phyloP scores from a whole-genome alignment of 2,888 invertebrate species.

The Thereva unica region DNA sequence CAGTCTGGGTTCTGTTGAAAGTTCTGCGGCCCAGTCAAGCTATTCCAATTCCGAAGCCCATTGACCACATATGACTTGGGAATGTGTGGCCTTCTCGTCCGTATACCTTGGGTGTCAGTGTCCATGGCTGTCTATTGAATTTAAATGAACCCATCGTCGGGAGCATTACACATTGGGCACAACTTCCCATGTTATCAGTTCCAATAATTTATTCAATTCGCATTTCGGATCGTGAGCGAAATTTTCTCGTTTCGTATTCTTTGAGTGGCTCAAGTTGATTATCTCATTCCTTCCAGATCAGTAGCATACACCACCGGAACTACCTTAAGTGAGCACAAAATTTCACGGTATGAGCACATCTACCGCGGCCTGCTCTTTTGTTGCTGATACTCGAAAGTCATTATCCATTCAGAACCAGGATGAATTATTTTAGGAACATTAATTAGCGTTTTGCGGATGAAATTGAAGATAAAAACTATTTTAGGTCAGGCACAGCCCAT shows the following conservation, averaged over 20 bases:
- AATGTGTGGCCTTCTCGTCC: conserved; percentile 2
- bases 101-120: conserved; percentile 1
- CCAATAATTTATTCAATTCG: conserved; percentile 21
- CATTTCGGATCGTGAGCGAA: conserved; percentile 19
- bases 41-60: conserved; percentile 1
- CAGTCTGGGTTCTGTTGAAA: conserved; percentile 7
- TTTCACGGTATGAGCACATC: neutral
- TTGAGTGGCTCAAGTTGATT: neutral
- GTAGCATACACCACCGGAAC: conserved; percentile 14
- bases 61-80: conserved; percentile 8
- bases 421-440: conserved; percentile 16
- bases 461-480: neutral
- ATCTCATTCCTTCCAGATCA: conserved; percentile 22
- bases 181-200: no score
- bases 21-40: no score
- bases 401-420: conserved; percentile 13
- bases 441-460: conserved; percentile 6
- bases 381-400: neutral
- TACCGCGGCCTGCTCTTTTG: no score
- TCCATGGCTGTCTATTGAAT: conserved; percentile 7
- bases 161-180: no score
- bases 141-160: conserved; percentile 13
- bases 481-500: no score
- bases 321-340: conserved; percentile 17
- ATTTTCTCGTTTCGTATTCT: conserved; percentile 12